These are phyloP conservation scores for Blastobasis lacticolella DNA, from an alignment of 2,888 invertebrate species.

Conservation along the genomic window DNA sequence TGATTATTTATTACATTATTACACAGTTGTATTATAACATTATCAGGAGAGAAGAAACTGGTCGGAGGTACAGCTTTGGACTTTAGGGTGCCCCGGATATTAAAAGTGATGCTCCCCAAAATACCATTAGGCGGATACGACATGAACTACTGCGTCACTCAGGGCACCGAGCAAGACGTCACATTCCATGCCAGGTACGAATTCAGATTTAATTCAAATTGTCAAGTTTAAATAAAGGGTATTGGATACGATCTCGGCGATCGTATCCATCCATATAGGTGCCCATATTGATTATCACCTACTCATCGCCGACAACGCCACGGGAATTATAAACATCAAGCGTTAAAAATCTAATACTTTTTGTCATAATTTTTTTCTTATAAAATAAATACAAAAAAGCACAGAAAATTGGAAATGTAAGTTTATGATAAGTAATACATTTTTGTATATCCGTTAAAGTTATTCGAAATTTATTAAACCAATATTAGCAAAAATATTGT, in stretches of 20 bases:
- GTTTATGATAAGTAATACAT: too few relatives aligned
- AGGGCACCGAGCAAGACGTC: slow-evolving; percentile 68
- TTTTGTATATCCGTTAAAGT: too few relatives aligned
- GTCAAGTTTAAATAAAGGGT: background rate
- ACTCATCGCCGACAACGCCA: too few relatives aligned
- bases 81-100: slow-evolving; percentile 77
- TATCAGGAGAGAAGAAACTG: slow-evolving; percentile 77
- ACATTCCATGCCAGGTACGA: slow-evolving; percentile 77
- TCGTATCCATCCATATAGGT: too few relatives aligned
- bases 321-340: too few relatives aligned
- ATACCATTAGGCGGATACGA: slow-evolving; percentile 85
- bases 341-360: too few relatives aligned
- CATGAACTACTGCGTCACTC: slow-evolving; percentile 85
- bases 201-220: background rate
- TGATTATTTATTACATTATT: background rate
- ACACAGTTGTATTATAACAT: background rate
- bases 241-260: background rate
- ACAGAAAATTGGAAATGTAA: too few relatives aligned
- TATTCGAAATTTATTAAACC: too few relatives aligned
- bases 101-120: slow-evolving; percentile 79
- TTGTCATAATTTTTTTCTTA: too few relatives aligned
- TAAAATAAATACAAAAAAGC: too few relatives aligned
- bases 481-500: too few relatives aligned
- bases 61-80: slow-evolving; percentile 85
- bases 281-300: too few relatives aligned